Base-by-base conservation (phyloP, 2,797 vertebrate species). In the Myotis myotis region DNA sequence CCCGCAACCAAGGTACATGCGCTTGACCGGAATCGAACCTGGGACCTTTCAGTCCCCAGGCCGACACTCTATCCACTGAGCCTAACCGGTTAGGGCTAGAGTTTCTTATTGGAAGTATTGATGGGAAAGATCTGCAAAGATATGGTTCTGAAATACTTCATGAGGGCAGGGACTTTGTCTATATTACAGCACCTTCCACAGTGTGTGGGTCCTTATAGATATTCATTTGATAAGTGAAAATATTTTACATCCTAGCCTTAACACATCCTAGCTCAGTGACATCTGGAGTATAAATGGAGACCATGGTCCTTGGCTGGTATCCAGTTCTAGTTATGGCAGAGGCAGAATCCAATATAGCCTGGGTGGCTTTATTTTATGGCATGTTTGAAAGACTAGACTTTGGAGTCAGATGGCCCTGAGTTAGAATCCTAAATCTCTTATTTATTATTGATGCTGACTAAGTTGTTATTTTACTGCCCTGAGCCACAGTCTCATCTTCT, bases 381-480 rank as follows among this genome's bases (percentile, higher is more conserved):
- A 28, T n/a, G 44, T n/a, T 75, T 79, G 60, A 41, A 92, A 84
- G 79, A 76, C 8, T 49, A 30, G 60, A 66, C 23, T 92, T 88
- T 92, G 71, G 51, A 95, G 38, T 87, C 53, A 60, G 47, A 74
- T 47, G 5, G 23, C 84, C 53, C 55, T 79, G 49, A 71, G 38
- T 93, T 92, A 76, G 71, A 86, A 86, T 86, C 25, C 53, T 87
- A 55, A 8, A 28, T 55, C 47, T 91, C 41, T 85, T 90, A 81
- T 51, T 81, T 93, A 81, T 85, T 81, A 90, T 36, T 10, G 57
- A 6, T 57, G 22, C 38, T 71, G 38, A 71, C 51, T 51, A 79
- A 82, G 30, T 75, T 83, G 19, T 83, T 95, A 62, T 30, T 62
- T 90, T 51, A 72, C 7, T 91, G 41, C 25, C 6, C 6, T 72